Evolutionary conservation across 2,888 invertebrate genomes (phyloP), one percentile per base, ranked within the genome.

Genomic region (Lathronympha strigana): DNA sequence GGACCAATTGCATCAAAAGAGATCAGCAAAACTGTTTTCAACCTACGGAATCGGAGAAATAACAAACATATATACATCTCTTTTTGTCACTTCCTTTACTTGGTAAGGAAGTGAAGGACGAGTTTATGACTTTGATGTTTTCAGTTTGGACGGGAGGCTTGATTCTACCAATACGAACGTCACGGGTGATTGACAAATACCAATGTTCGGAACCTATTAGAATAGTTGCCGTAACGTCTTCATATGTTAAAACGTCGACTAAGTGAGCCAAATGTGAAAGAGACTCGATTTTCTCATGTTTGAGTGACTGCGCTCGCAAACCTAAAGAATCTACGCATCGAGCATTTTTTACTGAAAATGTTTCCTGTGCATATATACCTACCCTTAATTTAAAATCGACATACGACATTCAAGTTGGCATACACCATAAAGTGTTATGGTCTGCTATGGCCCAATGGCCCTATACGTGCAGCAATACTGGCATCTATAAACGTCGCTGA

Each of bases 321-420:
- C 17, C n/a, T n/a, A 49, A 23, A 25, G 23, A 23, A 49, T 49
- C 49, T 25, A 49, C 23, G 9, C 23, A 15, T 13, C 49, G 17
- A 49, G 49, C 49, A 15, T 49, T 49, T 49, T 49, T 49, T 4
- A 25, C 49, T 8, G n/a, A 49, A 49, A 17, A 49, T n/a, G 49
- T 25, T 25, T 49, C 25, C 4, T 49, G 23, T 25, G 49, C n/a
- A n/a, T n/a, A n/a, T 49, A 23, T 49, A 25, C 25, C 49, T 49
- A 17, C 25, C 45, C 21, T 23, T 47, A 21, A 47, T 47, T 8
- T 47, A 6, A 49, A 49, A 49, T 31, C 31, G 31, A 31, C 31
- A 31, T 31, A 31, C 9, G 31, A 50, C 31, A 9, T 50, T 5
- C 17, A 50, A 50, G 31, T 50, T 17, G 28, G 31, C 50, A 31